phyloP scores from a whole-genome alignment of 2,113 vertebrate species.

The Elgaria multicarinata region DNA sequence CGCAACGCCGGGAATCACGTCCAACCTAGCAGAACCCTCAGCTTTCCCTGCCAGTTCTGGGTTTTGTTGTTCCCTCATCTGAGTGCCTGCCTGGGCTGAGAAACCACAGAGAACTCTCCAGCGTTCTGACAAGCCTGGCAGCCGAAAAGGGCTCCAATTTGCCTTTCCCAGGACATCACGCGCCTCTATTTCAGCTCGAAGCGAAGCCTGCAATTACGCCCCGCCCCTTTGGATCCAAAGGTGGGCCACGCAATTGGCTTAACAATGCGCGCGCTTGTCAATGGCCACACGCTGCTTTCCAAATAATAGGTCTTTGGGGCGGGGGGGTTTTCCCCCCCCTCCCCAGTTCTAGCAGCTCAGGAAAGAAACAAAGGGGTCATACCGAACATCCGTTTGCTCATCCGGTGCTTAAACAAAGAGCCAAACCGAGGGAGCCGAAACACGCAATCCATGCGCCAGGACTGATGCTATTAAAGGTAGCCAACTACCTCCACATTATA shows the following conservation, averaged over 20 bases:
- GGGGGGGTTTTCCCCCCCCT: conserved; percentile 7
- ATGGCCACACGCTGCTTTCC: neutral
- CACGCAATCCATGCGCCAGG: neutral
- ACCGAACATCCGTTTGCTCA: neutral
- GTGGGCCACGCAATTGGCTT: neutral
- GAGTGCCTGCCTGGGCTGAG: fast-evolving
- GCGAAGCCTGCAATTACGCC: neutral
- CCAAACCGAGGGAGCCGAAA: neutral
- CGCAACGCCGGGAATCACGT: neutral
- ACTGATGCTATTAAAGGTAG: neutral
- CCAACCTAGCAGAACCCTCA: neutral
- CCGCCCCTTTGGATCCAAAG: neutral
- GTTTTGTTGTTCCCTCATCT: neutral
- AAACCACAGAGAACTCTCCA: neutral
- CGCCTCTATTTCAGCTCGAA: fast-evolving
- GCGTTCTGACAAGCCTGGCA: neutral
- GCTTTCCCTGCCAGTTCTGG: neutral
- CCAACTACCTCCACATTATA: neutral
- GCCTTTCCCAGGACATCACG: fast-evolving
- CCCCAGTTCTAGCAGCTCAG: neutral
- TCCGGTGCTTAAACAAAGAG: conserved; percentile 12
- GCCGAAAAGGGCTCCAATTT: fast-evolving
- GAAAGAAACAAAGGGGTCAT: neutral
- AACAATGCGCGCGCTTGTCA: neutral
- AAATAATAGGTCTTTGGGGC: neutral